Base-by-base conservation (phyloP, 2,113 vertebrate species). In the Tragelaphus buxtoni region DNA sequence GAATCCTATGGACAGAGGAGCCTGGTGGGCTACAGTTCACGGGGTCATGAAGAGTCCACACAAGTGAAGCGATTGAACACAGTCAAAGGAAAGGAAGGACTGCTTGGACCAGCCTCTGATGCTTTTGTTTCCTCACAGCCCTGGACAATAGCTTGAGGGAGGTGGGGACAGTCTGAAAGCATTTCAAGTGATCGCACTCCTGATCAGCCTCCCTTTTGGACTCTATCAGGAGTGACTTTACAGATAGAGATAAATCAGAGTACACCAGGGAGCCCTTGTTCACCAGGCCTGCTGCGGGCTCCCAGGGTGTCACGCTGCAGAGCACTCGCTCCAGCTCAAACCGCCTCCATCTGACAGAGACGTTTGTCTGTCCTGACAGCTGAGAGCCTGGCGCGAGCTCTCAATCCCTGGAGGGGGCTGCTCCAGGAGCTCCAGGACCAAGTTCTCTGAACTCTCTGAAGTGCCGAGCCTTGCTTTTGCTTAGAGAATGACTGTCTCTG, bases 361-460 rank as follows among this genome's bases (percentile, higher is more conserved):
- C 18, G 88, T 94, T 89, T 22, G 65, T 87, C 80, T 88, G 94
- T 92, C 83, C 92, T 88, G 91, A 96, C 82, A 94, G 80, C 86
- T 92, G 95, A 95, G 80, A 42, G 45, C 80, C 60, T 55, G 9
- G 30, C 24, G 4, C 20, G 45, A 45, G 12, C 47, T 32, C 20
- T 35, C 60, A 53, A n/a, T 94, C 91, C 95, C 91, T 16, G 51
- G 94, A 42, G 95, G 56, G 93, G 95, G 89, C 24, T n/a, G 0
- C 20, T 35, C 86, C 87, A 63, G 93, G 55, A 96, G 83, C 89
- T 97, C 58, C 45, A 55, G 93, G 76, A 97, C 77, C 95, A 88
- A 89, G 96, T 97, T 94, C 93, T 97, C 93, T 95, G 91, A 97
- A 95, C 93, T 94, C 90, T 91, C 97, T 18, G 82, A 95, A 93